Evolutionary conservation across 2,797 vertebrate species (phyloP).

Genomic region (Leptatherina wallacei): DNA sequence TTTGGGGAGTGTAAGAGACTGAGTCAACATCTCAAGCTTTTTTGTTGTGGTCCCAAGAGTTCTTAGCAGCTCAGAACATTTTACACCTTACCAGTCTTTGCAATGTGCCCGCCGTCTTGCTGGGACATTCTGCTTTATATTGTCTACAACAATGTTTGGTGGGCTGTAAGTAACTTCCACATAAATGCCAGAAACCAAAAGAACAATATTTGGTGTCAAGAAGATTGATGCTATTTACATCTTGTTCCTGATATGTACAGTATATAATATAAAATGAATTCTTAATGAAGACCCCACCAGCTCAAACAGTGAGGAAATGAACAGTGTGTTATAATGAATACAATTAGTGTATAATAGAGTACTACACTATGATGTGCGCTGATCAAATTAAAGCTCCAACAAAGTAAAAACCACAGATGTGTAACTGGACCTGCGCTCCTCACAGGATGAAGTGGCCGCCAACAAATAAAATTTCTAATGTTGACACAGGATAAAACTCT

Average conservation of each 20-base stretch:
- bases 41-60: background rate
- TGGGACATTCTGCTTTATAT: background rate
- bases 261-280: background rate
- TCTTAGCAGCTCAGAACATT: background rate
- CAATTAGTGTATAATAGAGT: background rate
- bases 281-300: background rate
- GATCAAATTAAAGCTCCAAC: background rate
- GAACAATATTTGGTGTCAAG: background rate
- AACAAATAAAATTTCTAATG: constrained; percentile 62
- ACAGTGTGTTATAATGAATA: background rate
- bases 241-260: background rate
- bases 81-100: background rate
- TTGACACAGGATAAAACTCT: constrained; percentile 77
- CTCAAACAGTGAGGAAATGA: background rate
- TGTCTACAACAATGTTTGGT: background rate
- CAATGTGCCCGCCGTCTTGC: background rate
- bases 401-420: constrained; percentile 5
- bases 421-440: background rate
- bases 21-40: background rate
- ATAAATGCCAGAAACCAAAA: background rate
- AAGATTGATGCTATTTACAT: background rate
- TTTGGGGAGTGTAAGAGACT: background rate
- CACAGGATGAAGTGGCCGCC: constrained; percentile 49
- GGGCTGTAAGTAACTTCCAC: background rate
- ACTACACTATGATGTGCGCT: background rate